Percentiles rank a stretch among this genome's conserved stretches.
These are phyloP conservation scores for Scotopteryx bipunctaria DNA, from an alignment of 2,888 invertebrate genomes.

Conservation along the genomic window DNA sequence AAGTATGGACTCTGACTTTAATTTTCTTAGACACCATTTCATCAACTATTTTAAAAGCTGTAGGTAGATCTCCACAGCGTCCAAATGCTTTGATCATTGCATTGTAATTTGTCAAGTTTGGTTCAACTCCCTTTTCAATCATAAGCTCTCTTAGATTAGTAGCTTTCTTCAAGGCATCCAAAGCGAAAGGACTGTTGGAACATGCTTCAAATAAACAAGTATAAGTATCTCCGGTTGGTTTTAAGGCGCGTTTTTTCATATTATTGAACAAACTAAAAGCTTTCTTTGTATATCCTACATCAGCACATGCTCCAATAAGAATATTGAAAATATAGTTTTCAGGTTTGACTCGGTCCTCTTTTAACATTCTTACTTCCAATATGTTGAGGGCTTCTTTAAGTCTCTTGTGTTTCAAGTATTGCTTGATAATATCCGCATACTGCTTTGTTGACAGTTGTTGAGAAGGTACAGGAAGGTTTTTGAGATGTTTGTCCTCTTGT, in stretches of 20 bases:
- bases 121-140: constrained; percentile 86
- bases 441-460: constrained; percentile 84
- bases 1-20: constrained; percentile 85
- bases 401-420: constrained; percentile 84
- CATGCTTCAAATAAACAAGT: constrained; percentile 95
- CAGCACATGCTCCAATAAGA: constrained; percentile 92
- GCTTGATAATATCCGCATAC: constrained; percentile 89
- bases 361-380: constrained; percentile 89
- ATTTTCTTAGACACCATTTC: constrained; percentile 89
- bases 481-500: constrained; percentile 82
- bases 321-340: constrained; percentile 91
- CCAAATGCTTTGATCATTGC: constrained; percentile 97
- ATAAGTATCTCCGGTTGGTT: constrained; percentile 88
- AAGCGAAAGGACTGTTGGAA: constrained; percentile 88
- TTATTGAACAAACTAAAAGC: constrained; percentile 92
- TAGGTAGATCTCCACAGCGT: constrained; percentile 89
- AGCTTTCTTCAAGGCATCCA: constrained; percentile 88
- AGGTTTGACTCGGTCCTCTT: constrained; percentile 91
- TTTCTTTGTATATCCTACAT: constrained; percentile 92
- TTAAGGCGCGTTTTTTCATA: constrained; percentile 90
- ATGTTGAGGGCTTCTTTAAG: constrained; percentile 91
- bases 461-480: constrained; percentile 73
- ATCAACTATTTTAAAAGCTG: constrained; percentile 92
- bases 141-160: constrained; percentile 86
- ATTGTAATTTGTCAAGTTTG: constrained; percentile 91